Evolutionary conservation across 1,140 invertebrate species (phyloP).

Genomic region (Steinernema khuongi): DNA sequence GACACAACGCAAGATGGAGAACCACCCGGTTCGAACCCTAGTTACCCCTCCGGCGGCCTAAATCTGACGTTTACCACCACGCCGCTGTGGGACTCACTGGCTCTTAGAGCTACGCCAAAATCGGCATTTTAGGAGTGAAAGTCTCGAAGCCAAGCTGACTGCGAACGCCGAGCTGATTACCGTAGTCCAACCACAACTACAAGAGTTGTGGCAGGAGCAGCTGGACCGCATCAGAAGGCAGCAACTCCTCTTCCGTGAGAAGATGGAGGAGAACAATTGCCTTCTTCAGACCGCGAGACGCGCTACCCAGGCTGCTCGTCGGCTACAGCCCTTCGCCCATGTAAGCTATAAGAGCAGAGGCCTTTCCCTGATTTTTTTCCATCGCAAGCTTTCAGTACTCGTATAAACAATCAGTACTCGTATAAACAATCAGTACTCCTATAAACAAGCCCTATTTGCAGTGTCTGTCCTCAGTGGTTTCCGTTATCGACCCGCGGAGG

Average conservation of each 20-base stretch:
- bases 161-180: slow-evolving; percentile 38
- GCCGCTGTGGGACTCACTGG: too few species aligned
- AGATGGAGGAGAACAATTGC: slow-evolving; percentile 38
- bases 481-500: slow-evolving; percentile 39
- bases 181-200: slow-evolving; percentile 43
- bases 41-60: too few species aligned
- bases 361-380: neutral
- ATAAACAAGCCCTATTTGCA: too few species aligned
- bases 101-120: too few species aligned
- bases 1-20: neutral
- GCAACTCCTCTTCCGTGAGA: slow-evolving; percentile 44
- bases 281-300: slow-evolving; percentile 45
- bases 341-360: neutral
- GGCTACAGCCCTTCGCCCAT: slow-evolving; percentile 47
- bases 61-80: too few species aligned
- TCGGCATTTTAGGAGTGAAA: slow-evolving; percentile 36
- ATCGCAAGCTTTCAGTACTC: neutral
- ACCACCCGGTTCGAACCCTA: too few species aligned
- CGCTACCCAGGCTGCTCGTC: slow-evolving; percentile 34
- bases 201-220: slow-evolving; percentile 49
- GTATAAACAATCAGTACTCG: neutral
- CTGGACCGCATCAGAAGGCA: slow-evolving; percentile 46
- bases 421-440: too few species aligned
- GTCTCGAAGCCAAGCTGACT: slow-evolving; percentile 35
- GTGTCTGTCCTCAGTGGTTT: slow-evolving; percentile 44